Evolutionary conservation across 2,888 invertebrate genomes (phyloP), one percentile per base, ranked within the genome.

Genomic region (Cephalotes varians): DNA sequence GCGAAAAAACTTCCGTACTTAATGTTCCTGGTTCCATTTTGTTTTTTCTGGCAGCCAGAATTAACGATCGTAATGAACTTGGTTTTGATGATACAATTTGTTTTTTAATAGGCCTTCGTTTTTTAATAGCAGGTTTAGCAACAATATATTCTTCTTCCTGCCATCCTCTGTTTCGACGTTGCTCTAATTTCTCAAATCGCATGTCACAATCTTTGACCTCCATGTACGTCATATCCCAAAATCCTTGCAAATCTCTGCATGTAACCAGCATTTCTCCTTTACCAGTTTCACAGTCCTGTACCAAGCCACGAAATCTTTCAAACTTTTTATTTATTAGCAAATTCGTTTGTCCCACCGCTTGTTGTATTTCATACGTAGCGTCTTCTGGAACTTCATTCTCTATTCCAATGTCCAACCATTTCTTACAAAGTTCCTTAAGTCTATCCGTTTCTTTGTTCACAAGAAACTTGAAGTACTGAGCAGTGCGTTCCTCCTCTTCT

Each of bases 171-270:
- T 82, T 40, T 51, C 88, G 86, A 6, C 93, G 58, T 34, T 90
- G 79, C 10, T 91, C 89, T 6, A 94, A 85, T 44, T 90, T 91
- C 1, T 88, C 80, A 54, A 94, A 94, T 6, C 94, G 87, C 7
- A 58, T 76, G 5, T 93, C 88, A 71, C 94, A 94, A 62, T 94
- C 85, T 28, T 85, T 90, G 18, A 95, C 95, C 95, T 98, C 98
- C 94, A 97, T 96, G 88, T 96, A 96, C 51, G 98, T 96, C 97
- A 98, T 97, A 91, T 98, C 98, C 98, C 98, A 98, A 95, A 98
- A 98, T 37, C 98, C 98, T 90, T 97, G 97, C 77, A 98, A 95
- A 95, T 98, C 98, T 7, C 96, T 96, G 82, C 96, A 95, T 0
- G 96, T 96, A 58, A 97, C 95, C 12, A 95, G 94, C 86, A 95